Conservation (phyloP, 2,888 invertebrate genomes). For the Andrena bucephala region DNA sequence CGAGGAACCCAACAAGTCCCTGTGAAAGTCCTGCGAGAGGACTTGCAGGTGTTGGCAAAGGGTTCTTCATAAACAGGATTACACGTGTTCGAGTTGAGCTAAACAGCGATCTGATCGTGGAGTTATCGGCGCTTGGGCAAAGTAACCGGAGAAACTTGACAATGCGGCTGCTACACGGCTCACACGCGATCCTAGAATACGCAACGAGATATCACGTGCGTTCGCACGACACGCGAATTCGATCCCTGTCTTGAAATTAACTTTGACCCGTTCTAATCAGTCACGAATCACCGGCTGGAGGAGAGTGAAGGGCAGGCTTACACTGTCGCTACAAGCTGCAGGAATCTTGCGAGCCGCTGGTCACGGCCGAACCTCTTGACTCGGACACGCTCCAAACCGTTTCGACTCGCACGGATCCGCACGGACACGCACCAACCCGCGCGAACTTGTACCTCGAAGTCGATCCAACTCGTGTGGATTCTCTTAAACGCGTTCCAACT, state of each 20-base stretch:
- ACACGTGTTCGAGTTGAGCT: slow-evolving; percentile 62
- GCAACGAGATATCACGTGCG: slow-evolving; percentile 25
- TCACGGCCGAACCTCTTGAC: background rate
- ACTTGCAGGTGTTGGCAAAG: slow-evolving; percentile 16
- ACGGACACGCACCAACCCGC: too few relatives aligned
- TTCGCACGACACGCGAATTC: slow-evolving; percentile 28
- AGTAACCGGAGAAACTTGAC: slow-evolving; percentile 61
- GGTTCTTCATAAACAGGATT: slow-evolving; percentile 64
- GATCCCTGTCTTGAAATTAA: slow-evolving; percentile 16
- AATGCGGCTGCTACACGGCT: slow-evolving; percentile 18
- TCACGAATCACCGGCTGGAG: background rate
- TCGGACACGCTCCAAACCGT: background rate
- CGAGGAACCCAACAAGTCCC: background rate
- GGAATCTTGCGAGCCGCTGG: too few relatives aligned
- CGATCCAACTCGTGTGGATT: background rate
- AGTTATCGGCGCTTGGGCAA: slow-evolving; percentile 53
- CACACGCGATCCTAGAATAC: slow-evolving; percentile 19
- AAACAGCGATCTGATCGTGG: slow-evolving; percentile 54
- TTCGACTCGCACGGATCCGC: background rate
- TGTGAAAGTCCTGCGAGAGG: slow-evolving; percentile 27
- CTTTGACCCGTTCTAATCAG: background rate
- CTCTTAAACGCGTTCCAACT: background rate
- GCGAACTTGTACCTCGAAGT: background rate
- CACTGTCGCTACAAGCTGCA: background rate
- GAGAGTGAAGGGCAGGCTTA: background rate